Conservation (phyloP, 2,888 invertebrate species). For the Hyppa rectilinea region DNA sequence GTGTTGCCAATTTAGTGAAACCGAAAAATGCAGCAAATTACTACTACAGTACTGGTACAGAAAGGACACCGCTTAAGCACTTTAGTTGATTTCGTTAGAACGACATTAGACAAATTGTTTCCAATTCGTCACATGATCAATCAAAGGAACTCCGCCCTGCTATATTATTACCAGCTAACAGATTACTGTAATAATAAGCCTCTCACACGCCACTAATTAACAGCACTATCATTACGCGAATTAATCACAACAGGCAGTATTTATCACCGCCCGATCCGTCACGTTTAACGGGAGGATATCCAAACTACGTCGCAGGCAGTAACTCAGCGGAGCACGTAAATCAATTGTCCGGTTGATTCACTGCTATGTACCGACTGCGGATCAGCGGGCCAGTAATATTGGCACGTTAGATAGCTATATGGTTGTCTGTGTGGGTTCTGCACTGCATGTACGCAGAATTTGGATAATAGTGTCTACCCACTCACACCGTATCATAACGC, state of each 20-base stretch:
- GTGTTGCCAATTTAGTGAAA: neutral
- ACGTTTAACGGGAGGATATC: constrained; percentile 36
- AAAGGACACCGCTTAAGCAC: neutral
- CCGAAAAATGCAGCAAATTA: neutral
- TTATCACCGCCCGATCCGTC: constrained; percentile 54
- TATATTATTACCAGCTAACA: constrained; percentile 20
- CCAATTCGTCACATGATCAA: constrained; percentile 5
- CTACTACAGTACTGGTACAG: no score
- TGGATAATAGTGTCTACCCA: neutral
- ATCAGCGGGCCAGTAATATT: constrained; percentile 28
- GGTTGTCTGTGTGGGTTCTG: neutral
- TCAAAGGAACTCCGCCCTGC: constrained; percentile 11
- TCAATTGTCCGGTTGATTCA: constrained; percentile 61
- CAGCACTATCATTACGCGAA: constrained; percentile 44
- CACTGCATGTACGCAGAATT: constrained; percentile 8
- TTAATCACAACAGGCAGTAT: constrained; percentile 52
- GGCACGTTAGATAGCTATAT: constrained; percentile 13
- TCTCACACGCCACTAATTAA: constrained; percentile 41
- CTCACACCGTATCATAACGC: no score
- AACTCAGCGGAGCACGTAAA: constrained; percentile 54
- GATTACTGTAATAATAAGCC: constrained; percentile 43
- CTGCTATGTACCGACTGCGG: constrained; percentile 31
- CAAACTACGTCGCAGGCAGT: constrained; percentile 38
- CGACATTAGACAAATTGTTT: neutral
- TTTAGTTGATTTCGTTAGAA: neutral